A percentile compares a stretch with the other conserved stretches of the same genome.
Conservation (phyloP, 2,888 invertebrate species). For the Agapostemon virescens region DNA sequence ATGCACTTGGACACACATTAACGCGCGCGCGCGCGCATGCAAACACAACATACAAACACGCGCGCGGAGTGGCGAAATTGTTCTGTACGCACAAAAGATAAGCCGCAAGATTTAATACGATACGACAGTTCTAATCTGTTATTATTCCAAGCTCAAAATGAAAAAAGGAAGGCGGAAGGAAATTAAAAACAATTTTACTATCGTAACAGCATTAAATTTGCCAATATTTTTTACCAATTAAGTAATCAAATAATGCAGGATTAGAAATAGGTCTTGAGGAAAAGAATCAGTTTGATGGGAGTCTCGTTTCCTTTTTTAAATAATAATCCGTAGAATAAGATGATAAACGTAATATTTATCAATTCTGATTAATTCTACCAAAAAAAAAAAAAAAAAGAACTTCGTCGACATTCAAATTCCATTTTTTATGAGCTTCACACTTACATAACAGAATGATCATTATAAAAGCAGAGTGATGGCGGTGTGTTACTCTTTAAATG, state of each 20-base stretch:
- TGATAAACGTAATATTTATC: constrained; percentile 41
- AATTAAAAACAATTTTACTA: constrained; percentile 56
- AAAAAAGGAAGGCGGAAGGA: constrained; percentile 16
- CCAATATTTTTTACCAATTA: constrained; percentile 68
- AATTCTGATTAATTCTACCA: constrained; percentile 20
- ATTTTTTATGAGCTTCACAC: constrained; percentile 29
- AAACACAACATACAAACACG: too few species aligned
- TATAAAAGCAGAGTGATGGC: constrained; percentile 36
- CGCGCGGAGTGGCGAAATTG: constrained; percentile 34
- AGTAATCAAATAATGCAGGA: constrained; percentile 54
- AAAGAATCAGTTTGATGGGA: constrained; percentile 45
- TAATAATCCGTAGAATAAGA: constrained; percentile 60
- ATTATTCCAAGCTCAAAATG: constrained; percentile 60
- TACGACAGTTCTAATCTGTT: constrained; percentile 46
- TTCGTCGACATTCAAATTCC: constrained; percentile 36
- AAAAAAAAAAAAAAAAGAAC: constrained; percentile 24
- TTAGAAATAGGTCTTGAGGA: constrained; percentile 56
- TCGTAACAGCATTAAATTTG: constrained; percentile 65
- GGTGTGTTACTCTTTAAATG: constrained; percentile 27
- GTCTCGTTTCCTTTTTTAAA: constrained; percentile 44
- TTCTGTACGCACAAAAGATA: constrained; percentile 60
- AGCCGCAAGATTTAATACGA: constrained; percentile 35
- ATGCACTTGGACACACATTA: constrained; percentile 26
- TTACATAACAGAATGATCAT: constrained; percentile 15
- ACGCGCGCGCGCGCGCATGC: neutral